Evolutionary conservation across 2,113 vertebrate species (phyloP).

Genomic region (Poeciliopsis prolifica): DNA sequence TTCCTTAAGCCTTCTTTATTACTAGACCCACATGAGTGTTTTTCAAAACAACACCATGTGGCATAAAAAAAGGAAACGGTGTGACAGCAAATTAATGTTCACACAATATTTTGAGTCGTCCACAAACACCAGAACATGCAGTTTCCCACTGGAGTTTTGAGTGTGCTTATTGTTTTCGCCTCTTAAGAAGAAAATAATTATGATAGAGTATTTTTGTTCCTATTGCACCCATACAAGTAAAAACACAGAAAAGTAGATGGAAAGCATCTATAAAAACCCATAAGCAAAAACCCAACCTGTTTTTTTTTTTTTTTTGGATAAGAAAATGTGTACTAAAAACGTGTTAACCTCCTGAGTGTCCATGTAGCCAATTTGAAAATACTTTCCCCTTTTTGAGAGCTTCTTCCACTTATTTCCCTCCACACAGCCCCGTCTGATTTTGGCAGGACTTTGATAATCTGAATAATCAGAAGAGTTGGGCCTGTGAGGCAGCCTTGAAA

Average conservation of each 20-base stretch:
- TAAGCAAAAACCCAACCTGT: conserved; percentile 29
- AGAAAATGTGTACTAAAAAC: conserved; percentile 46
- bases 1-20: too few relatives aligned
- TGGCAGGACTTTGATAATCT: conserved; percentile 61
- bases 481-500: conserved; percentile 50
- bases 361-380: conserved; percentile 50
- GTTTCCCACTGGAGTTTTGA: neutral
- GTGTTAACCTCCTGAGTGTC: conserved; percentile 39
- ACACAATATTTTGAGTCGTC: too few relatives aligned
- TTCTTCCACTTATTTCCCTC: conserved; percentile 30
- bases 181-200: neutral
- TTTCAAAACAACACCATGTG: too few relatives aligned
- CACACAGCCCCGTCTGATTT: conserved; percentile 44
- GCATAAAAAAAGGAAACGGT: too few relatives aligned
- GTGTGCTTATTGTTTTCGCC: neutral
- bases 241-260: neutral
- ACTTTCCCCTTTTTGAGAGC: conserved; percentile 31
- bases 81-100: too few relatives aligned
- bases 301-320: too few relatives aligned
- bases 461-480: conserved; percentile 56
- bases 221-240: conserved; percentile 6
- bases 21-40: too few relatives aligned
- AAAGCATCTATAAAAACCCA: conserved; percentile 5
- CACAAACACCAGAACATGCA: neutral
- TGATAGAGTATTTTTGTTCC: neutral